Base-by-base conservation (phyloP, 2,113 vertebrate genomes). In the Dunckerocampus dactyliophorus region DNA sequence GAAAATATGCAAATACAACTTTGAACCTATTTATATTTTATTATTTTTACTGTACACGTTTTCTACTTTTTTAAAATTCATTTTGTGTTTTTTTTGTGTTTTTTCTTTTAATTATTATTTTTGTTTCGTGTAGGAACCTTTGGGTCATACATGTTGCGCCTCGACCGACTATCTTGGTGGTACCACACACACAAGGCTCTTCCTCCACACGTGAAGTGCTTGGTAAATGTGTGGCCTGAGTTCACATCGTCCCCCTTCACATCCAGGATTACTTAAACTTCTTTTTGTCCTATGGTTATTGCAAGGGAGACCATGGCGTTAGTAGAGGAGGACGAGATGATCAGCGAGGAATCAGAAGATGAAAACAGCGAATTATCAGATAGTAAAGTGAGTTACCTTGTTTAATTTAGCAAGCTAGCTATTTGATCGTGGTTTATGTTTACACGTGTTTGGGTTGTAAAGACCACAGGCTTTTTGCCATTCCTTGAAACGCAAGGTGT, bases 301-400 rank as follows among this genome's bases (percentile, higher is more conserved):
- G 49, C 64, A 3, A 69, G 13, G 28, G 55, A 46, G 0, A 81
- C 0, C 0, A 92, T 91, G 91, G 79, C 78, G 24, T 67, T 67
- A 0, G 19, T n/a, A 17, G 85, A 90, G 7, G 88, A 89, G 7
- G 88, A 90, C 10, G 53, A 10, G 2, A 56, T 67, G 63, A 62
- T 88, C 3, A 88, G 74, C 6, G 63, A 72, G 1, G 91, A 92
- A 3, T 92, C 92, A 0, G 94, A 93, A n/a, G 91, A 93, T 4
- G 92, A 93, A 1, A 67, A 82, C 19, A 82, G 80, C 16, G 84
- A 92, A 8, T 60, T 94, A 50, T 90, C 92, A 0, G 93, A 96
- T 63, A 49, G 64, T 60, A 91, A 91, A 89, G 94, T 95, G 55
- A 68, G 85, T 64, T 69, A 72, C 37, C 48, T 50, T 51, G 43